Evolutionary conservation across 1,140 invertebrate genomes (phyloP), one percentile per base, ranked within the genome.

Genomic region (Sinella curviseta): DNA sequence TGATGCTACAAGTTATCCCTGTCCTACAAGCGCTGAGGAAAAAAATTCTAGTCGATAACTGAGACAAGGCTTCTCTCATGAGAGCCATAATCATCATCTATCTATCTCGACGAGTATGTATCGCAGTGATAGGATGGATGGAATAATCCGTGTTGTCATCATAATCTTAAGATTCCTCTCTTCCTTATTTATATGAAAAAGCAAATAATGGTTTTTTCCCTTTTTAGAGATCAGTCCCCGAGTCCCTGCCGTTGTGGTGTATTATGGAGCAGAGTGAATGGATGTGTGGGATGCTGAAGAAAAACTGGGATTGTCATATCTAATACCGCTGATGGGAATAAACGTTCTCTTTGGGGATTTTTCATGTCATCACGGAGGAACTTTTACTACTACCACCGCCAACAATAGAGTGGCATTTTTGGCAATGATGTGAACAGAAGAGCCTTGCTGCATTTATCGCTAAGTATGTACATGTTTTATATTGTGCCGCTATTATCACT

Each of bases 1-100:
- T 70, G 65, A 70, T 70, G 65, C 65, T 70, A 31, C 65, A 70
- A 70, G 65, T 70, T 70, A 70, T 70, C 65, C 65, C 65, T 70
- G 65, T 30, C 65, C 65, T 70, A 70, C 65, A 4, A 70, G 30
- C 26, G 2, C 28, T 70, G 65, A 70, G 28, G 65, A 70, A 70
- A 70, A 26, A 65, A 65, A n/a, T n/a, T n/a, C 55, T 33, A 31
- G 26, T 30, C 12, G 65, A 31, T 70, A 31, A 31, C 65, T 70
- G 65, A 70, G 65, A 70, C 65, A 70, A 30, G 8, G 4, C 8
- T 48, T 48, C 57, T 65, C 57, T 26, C 57, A 4, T n/a, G 57
- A 65, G 57, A 65, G 14, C 24, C 3, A 65, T 65, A 65, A 65
- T 65, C 16, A 65, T 65, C 24, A 17, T 65, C 14, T 26, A 14